Evolutionary conservation across 2,888 invertebrate species (phyloP).

Genomic region (Dugesia japonica): DNA sequence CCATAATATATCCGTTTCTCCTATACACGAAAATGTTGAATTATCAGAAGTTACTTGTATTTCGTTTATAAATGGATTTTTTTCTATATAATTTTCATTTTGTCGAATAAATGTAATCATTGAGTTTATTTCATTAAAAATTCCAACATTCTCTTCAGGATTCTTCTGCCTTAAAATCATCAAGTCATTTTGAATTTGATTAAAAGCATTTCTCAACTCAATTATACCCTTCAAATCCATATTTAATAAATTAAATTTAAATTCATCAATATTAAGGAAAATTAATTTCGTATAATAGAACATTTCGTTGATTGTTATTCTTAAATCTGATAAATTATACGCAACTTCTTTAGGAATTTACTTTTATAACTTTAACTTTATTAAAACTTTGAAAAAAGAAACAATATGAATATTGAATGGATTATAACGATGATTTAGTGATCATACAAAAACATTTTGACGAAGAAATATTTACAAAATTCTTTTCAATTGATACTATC

Average conservation of each 20-base stretch:
- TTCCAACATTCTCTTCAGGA: neutral
- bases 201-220: neutral
- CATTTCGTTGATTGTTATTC: too few species aligned
- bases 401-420: too few species aligned
- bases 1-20: neutral
- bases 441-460: too few species aligned
- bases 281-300: too few species aligned
- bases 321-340: too few species aligned
- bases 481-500: too few species aligned
- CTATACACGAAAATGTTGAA: neutral
- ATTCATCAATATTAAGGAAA: neutral
- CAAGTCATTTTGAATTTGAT: neutral
- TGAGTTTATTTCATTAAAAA: neutral
- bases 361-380: too few species aligned
- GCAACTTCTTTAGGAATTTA: too few species aligned
- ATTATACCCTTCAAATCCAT: slow-evolving; percentile 7
- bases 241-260: slow-evolving; percentile 12
- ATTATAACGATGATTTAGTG: too few species aligned
- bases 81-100: slow-evolving; percentile 9
- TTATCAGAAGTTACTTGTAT: neutral
- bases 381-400: too few species aligned
- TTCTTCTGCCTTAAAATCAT: neutral
- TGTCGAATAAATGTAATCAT: neutral
- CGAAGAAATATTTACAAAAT: too few species aligned
- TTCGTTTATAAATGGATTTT: neutral